Conservation (phyloP, 1,140 invertebrate genomes). For the Cataglyphis hispanica region DNA sequence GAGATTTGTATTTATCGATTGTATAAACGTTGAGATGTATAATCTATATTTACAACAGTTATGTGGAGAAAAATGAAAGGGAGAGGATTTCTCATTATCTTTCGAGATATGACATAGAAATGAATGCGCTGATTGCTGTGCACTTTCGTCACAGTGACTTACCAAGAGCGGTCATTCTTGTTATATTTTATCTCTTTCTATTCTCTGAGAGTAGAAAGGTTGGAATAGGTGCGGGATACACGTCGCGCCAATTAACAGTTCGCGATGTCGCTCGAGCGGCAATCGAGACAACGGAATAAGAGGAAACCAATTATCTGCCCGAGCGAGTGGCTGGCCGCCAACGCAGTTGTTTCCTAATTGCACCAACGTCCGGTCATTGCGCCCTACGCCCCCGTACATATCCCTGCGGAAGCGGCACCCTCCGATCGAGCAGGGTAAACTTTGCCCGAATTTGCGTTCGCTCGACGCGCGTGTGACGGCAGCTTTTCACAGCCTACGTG, state of each 20-base stretch:
- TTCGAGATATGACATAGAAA: background rate
- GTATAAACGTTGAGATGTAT: background rate
- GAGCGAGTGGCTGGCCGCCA: constrained; percentile 70
- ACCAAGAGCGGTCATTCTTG: background rate
- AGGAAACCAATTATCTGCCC: constrained; percentile 76
- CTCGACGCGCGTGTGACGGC: constrained; percentile 24
- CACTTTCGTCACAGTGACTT: background rate
- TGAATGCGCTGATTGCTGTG: background rate
- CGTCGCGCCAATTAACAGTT: constrained; percentile 73
- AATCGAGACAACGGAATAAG: constrained; percentile 73
- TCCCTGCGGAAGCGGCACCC: constrained; percentile 51
- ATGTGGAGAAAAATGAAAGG: background rate
- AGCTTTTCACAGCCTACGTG: constrained; percentile 58
- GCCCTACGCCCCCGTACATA: constrained; percentile 24
- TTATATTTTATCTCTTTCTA: background rate
- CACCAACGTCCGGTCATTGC: constrained; percentile 71
- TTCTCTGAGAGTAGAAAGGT: constrained; percentile 14
- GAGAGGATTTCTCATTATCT: background rate
- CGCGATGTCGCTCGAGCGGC: constrained; percentile 67
- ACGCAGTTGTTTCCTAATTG: constrained; percentile 79
- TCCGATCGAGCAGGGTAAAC: constrained; percentile 60
- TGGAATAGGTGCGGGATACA: constrained; percentile 64
- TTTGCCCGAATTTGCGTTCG: constrained; percentile 62
- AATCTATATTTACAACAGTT: background rate
- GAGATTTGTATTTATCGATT: background rate